Base-by-base conservation (phyloP, 2,113 vertebrate species). In the Verasper variegatus region DNA sequence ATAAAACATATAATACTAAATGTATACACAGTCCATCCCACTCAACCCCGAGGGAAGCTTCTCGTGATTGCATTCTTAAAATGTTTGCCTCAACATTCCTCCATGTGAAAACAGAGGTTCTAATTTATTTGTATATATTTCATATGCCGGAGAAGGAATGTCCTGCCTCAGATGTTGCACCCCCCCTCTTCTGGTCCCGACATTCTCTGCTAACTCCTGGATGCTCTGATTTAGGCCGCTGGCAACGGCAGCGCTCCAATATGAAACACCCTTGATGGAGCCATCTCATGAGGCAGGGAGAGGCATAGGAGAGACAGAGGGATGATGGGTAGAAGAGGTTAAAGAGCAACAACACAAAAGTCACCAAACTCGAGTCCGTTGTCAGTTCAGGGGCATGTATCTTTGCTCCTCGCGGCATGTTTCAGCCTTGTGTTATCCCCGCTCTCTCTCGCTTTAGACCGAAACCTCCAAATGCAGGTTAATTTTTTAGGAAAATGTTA, bases 401-500 rank as follows among this genome's bases (percentile, higher is more conserved):
- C 64, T 5, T 4, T 27, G 49, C 55, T 59, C 20, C 18, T 35
- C 6, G 40, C 49, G 4, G 45, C 51, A 64, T 15, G 10, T 56
- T 66, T 70, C 11, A 12, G 13, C 3, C 11, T 6, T 11, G 20
- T 58, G 23, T 9, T 54, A 3, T n/a, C 18, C 1, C 12, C 23
- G 35, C 59, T 61, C 55, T 74, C 59, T 61, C 21, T 21, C 20
- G n/a, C 73, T 77, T 84, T 51, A 63, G 79, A 83, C 60, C 67
- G 59, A 80, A 78, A 51, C 63, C 59, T 88, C 49, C 54, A 62
- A 87, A 80, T n/a, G 35, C 76, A 80, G 87, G 86, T 86, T 86
- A 74, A 91, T 90, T 86, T 81, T 88, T 85, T 69, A 83, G 82
- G 79, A 86, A 93, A 94, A 92, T 86, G 84, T 92, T 92, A 80